Evolutionary conservation across 2,113 vertebrate species (phyloP).

Genomic region (Syngnathoides biaculeatus): DNA sequence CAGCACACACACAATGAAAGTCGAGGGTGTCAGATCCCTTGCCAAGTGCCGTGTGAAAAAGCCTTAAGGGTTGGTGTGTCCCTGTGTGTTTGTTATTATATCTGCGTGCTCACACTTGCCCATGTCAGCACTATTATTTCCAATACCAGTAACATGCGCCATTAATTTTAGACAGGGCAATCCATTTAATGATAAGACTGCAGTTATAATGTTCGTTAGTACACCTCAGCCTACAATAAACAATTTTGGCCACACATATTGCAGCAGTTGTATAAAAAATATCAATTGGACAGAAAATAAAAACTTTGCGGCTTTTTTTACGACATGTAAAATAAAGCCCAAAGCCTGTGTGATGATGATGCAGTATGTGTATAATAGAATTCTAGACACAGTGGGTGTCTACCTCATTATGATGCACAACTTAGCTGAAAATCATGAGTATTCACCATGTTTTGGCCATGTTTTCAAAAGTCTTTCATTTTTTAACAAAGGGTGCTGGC

Average conservation of each 20-base stretch:
- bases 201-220: neutral
- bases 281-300: neutral
- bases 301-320: neutral
- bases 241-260: neutral
- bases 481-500: neutral
- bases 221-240: neutral
- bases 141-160: constrained; percentile 2
- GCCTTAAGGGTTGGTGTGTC: neutral
- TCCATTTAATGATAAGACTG: constrained; percentile 1
- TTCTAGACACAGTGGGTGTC: neutral
- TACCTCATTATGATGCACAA: neutral
- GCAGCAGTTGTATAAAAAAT: neutral
- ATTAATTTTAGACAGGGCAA: constrained; percentile 1
- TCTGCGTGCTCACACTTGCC: constrained; percentile 2
- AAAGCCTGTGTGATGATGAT: neutral
- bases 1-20: too few species aligned
- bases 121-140: neutral
- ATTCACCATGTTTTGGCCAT: neutral
- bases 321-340: neutral
- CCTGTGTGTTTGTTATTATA: neutral
- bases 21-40: too few species aligned
- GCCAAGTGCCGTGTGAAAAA: too few species aligned
- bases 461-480: neutral
- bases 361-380: neutral
- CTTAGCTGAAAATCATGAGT: neutral